Evolutionary conservation across 2,113 vertebrate species (phyloP).

Genomic region (Poeciliopsis prolifica): DNA sequence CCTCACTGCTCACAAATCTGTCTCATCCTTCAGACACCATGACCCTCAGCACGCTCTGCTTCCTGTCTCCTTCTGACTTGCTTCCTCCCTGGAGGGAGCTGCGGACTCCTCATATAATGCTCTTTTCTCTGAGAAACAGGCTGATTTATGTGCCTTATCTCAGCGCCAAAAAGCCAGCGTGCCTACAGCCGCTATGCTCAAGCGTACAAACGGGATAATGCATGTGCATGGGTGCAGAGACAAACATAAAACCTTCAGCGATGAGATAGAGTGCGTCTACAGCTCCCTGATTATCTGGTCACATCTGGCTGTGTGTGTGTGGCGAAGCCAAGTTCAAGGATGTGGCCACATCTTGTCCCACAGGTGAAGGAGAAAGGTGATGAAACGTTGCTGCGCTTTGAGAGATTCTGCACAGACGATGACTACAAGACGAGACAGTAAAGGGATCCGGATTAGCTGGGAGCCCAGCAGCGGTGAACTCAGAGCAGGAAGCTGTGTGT

Average conservation of each 20-base stretch:
- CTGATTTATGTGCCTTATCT: slow-evolving; percentile 63
- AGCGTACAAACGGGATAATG: slow-evolving; percentile 13
- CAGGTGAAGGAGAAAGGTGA: slow-evolving; percentile 48
- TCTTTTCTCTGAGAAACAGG: slow-evolving; percentile 56
- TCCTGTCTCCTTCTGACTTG: slow-evolving; percentile 70
- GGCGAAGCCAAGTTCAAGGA: slow-evolving; percentile 45
- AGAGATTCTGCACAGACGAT: slow-evolving; percentile 27
- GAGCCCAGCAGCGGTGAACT: slow-evolving; percentile 48
- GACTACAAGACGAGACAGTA: slow-evolving; percentile 34
- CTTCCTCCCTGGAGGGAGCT: slow-evolving; percentile 72
- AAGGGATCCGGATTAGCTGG: slow-evolving; percentile 63
- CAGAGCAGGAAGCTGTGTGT: slow-evolving; percentile 44
- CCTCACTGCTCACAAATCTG: slow-evolving; percentile 65
- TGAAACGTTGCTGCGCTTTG: slow-evolving; percentile 14
- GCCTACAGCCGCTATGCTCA: slow-evolving; percentile 20
- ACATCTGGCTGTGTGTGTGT: slow-evolving; percentile 27
- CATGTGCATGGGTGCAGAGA: slow-evolving; percentile 8
- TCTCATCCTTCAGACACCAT: slow-evolving; percentile 72
- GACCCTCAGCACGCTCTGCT: slow-evolving; percentile 74
- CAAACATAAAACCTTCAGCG: slow-evolving; percentile 1
- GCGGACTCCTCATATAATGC: slow-evolving; percentile 67
- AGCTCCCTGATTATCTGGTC: slow-evolving; percentile 37
- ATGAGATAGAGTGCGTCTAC: slow-evolving; percentile 13
- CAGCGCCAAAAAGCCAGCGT: slow-evolving; percentile 28
- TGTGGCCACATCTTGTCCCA: slow-evolving; percentile 11